These are phyloP conservation scores for Manis pentadactyla DNA, from an alignment of 2,797 vertebrate species.

Conservation along the genomic window DNA sequence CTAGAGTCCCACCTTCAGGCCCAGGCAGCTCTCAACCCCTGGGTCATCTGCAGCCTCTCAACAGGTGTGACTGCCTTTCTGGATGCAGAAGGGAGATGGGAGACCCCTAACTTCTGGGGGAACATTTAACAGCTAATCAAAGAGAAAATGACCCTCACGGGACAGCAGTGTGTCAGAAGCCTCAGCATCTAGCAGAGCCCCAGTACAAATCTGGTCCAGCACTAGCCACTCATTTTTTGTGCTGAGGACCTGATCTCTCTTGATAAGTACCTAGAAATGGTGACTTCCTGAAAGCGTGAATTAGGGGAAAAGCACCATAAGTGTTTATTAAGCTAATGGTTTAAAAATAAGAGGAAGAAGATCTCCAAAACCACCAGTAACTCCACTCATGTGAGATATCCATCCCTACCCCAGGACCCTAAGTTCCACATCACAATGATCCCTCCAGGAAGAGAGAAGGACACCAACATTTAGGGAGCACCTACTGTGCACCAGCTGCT, in stretches of 20 bases:
- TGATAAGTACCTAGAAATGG: neutral
- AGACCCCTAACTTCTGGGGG: neutral
- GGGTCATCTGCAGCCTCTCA: neutral
- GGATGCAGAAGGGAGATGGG: too few species aligned
- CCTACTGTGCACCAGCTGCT: neutral
- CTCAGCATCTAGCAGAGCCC: neutral
- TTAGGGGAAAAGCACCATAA: neutral
- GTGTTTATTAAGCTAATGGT: neutral
- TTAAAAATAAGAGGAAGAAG: neutral
- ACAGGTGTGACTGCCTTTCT: neutral
- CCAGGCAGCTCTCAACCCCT: neutral
- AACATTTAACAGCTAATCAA: neutral
- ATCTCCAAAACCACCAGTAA: neutral
- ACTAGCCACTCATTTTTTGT: neutral
- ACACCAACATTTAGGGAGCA: too few species aligned
- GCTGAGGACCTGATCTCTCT: too few species aligned
- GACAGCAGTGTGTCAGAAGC: neutral
- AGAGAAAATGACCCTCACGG: neutral
- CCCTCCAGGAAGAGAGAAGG: neutral
- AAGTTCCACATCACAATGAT: rapidly evolving
- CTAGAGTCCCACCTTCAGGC: neutral
- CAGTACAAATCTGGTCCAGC: neutral
- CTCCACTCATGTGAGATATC: neutral
- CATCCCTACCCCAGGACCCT: neutral
- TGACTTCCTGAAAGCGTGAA: neutral